Base-by-base conservation (phyloP, 2,113 vertebrate genomes). In the Plectropomus leopardus region DNA sequence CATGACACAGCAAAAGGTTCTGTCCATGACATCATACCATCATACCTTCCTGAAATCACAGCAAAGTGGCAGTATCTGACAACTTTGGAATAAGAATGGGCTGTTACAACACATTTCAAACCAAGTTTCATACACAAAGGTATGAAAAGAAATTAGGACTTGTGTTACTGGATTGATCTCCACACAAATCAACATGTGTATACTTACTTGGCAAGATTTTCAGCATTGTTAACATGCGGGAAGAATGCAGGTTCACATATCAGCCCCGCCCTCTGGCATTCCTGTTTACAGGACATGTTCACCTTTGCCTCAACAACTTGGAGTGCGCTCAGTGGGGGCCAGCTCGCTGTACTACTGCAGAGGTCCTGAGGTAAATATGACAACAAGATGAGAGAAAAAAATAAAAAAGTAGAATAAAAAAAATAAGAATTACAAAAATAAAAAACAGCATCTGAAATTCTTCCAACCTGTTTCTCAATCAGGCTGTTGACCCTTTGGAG, bases 401-500 rank as follows among this genome's bases (percentile, higher is more conserved):
- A 34, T 3, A n/a, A 16, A 30, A 32, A 16, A 16, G 5, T 4
- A 36, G 7, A 36, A 36, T 36, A 36, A 36, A 8, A 15, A 60
- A 23, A 24, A 21, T 34, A 21, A 42, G 13, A 13, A 19, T 42
- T 10, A n/a, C 7, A 23, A 11, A n/a, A 23, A 36, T 36, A 40
- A 40, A 10, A 8, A 40, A 40, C 7, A 40, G 1, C 8, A 26
- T 32, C 30, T 40, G 36, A 40, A 14, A 50, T 55, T 36, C 47
- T 3, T 75, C 74, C 13, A 17, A 98, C 97, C 96, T 98, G 97
- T 71, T 93, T 97, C 72, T 98, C 95, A 26, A 97, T 96, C 85
- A 98, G 96, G 0, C 94, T 93, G 0, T 96, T 97, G 93, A 98
- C 95, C 82, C 97, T 94, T 93, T 98, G 97, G 0, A 98, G 95